phyloP scores from a whole-genome alignment of 2,113 vertebrate genomes.

The Halichoerus grypus region DNA sequence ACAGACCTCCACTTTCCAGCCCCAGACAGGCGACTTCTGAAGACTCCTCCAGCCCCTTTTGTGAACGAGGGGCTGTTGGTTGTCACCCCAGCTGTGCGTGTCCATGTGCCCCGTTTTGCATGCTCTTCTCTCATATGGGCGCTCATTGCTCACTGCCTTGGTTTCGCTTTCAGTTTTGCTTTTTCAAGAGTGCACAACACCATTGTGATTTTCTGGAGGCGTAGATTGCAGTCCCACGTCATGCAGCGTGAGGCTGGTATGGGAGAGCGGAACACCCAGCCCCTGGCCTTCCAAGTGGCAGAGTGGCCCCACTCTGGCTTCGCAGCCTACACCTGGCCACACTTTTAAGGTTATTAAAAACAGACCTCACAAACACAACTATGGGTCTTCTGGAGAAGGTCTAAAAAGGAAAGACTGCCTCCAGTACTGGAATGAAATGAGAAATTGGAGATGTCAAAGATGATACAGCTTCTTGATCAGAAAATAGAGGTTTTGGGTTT shows the following conservation, averaged over 20 bases:
- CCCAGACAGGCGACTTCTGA: not conserved
- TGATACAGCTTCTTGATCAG: not conserved
- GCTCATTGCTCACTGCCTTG: not conserved
- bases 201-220: not conserved
- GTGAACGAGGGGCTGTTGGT: not conserved
- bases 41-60: not conserved
- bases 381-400: not conserved
- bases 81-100: not conserved
- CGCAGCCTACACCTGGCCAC: too few relatives aligned
- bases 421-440: not conserved
- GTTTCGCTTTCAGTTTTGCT: slow-evolving; percentile 36
- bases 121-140: not conserved
- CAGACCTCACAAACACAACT: not conserved
- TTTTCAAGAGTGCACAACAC: not conserved
- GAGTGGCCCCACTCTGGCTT: not conserved
- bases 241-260: not conserved
- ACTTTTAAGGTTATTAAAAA: not conserved
- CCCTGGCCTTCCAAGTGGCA: not conserved
- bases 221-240: not conserved
- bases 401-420: not conserved
- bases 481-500: not conserved
- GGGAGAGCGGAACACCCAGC: not conserved
- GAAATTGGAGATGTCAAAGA: not conserved
- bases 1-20: not conserved
- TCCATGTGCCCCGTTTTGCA: fast-evolving